Evolutionary conservation across 1,140 invertebrate genomes (phyloP).

Genomic region (Papilio machaon): DNA sequence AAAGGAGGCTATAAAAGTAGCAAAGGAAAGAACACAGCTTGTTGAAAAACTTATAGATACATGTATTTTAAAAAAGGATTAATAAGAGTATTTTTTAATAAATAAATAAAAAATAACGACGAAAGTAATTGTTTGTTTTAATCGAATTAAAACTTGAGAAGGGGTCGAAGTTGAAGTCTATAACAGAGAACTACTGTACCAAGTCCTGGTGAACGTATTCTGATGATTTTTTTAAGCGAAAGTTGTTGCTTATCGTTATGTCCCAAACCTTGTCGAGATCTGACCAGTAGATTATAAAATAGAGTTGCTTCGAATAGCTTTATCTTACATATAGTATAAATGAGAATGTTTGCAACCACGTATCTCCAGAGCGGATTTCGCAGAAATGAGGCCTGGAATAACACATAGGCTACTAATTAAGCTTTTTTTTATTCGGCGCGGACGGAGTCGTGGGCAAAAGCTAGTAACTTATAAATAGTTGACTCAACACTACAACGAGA

Average conservation of each 20-base stretch:
- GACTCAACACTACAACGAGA: no score
- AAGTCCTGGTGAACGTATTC: not conserved
- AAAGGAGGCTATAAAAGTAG: slow-evolving; percentile 64
- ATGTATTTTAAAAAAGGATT: slow-evolving; percentile 60
- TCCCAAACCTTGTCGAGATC: not conserved
- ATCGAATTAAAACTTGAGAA: not conserved
- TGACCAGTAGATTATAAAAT: not conserved
- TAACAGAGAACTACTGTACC: not conserved
- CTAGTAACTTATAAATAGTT: no score
- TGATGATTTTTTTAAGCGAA: not conserved
- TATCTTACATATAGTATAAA: no score
- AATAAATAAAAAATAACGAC: not conserved
- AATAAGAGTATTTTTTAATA: slow-evolving; percentile 46
- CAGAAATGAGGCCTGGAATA: no score
- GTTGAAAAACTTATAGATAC: slow-evolving; percentile 67
- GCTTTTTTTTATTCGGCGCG: no score
- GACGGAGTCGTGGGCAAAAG: no score
- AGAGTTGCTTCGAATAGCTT: no score
- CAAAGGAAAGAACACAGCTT: slow-evolving; percentile 64
- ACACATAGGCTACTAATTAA: no score
- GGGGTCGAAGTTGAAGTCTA: not conserved
- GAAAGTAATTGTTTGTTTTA: not conserved
- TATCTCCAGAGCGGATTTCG: no score
- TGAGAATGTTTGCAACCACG: no score
- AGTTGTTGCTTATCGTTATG: not conserved